A percentile compares a stretch with the other conserved stretches of the same genome.
These are phyloP conservation scores for Agrilus biguttatus DNA, from an alignment of 2,888 invertebrate genomes.

Conservation along the genomic window DNA sequence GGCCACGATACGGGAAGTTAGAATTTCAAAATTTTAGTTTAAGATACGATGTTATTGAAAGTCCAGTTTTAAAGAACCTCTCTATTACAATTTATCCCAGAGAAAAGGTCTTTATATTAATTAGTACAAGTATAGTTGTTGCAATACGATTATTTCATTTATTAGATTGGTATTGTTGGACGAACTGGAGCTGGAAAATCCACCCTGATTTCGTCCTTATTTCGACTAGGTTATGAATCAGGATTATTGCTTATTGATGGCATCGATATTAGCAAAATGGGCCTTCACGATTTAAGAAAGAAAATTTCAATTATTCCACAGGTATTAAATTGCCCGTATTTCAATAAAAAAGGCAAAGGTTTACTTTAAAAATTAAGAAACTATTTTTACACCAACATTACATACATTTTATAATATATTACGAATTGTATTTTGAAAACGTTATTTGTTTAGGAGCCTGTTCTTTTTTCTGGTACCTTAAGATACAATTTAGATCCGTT, in stretches of 20 bases:
- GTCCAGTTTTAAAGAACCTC: constrained; percentile 47
- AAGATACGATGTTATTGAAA: constrained; percentile 44
- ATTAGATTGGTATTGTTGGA: constrained; percentile 38
- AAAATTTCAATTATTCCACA: constrained; percentile 51
- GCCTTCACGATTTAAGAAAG: constrained; percentile 39
- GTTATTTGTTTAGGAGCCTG: constrained; percentile 47
- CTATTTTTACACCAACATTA: too few relatives aligned
- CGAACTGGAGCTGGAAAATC: constrained; percentile 45
- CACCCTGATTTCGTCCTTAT: constrained; percentile 38
- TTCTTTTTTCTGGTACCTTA: constrained; percentile 49
- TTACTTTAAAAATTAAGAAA: too few relatives aligned
- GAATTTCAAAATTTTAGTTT: constrained; percentile 44
- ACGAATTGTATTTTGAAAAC: constrained; percentile 15
- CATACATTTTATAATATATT: too few relatives aligned
- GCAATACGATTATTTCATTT: neutral
- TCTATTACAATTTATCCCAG: constrained; percentile 32
- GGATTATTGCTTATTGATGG: constrained; percentile 41
- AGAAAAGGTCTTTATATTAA: constrained; percentile 32
- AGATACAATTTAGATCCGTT: constrained; percentile 55
- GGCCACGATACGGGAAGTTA: constrained; percentile 49
- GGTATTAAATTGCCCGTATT: constrained; percentile 10
- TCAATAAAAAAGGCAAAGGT: too few relatives aligned
- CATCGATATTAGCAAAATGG: constrained; percentile 30
- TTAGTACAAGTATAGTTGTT: too few relatives aligned
- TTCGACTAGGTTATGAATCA: constrained; percentile 38